Evolutionary conservation across 2,888 invertebrate species (phyloP), one percentile per base, ranked within the genome.

Genomic region (Elysia crispata): DNA sequence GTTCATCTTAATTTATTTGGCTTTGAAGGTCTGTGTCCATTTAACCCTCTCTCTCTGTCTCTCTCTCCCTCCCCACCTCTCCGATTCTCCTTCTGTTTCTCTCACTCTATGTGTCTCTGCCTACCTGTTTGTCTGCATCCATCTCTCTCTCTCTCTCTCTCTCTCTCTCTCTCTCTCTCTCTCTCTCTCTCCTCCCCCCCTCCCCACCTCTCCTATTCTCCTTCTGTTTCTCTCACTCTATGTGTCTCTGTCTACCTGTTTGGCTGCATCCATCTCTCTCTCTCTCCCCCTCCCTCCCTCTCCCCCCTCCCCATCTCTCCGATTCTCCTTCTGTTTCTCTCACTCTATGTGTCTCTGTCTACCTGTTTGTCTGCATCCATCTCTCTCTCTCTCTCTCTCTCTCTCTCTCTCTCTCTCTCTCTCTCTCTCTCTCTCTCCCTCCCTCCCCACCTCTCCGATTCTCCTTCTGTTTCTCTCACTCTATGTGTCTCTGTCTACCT

Each of bases 251-350:
- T 20, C 28, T 67, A 3, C 28, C 60, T 30, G 31, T 67, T 70
- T 74, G 31, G 60, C 60, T 70, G 77, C 74, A 60, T 77, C n/a
- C 69, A 23, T 76, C 41, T 73, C 77, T 72, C 30, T 80, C 77
- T 80, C 33, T 76, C 64, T 76, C 33, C 69, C 76, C 60, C 62
- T 76, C 62, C 76, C 72, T 60, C 73, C 72, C 72, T 78, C 73
- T 64, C n/a, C n/a, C n/a, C 62, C 62, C 33, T 49, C 41, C 31
- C 69, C 49, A 60, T 60, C 66, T 57, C 33, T 70, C 66, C 73
- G 79, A 73, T 33, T 50, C 66, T 57, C 64, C 25, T 28, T 41
- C 66, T 76, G 76, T 76, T 64, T 76, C 64, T 66, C 64, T 64
- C 64, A 41, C 77, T 77, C 69, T 77, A 67, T 77, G 69, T 77